These are phyloP conservation scores for Eudyptes chrysolophus DNA, from an alignment of 2,113 vertebrate genomes.

Conservation along the genomic window DNA sequence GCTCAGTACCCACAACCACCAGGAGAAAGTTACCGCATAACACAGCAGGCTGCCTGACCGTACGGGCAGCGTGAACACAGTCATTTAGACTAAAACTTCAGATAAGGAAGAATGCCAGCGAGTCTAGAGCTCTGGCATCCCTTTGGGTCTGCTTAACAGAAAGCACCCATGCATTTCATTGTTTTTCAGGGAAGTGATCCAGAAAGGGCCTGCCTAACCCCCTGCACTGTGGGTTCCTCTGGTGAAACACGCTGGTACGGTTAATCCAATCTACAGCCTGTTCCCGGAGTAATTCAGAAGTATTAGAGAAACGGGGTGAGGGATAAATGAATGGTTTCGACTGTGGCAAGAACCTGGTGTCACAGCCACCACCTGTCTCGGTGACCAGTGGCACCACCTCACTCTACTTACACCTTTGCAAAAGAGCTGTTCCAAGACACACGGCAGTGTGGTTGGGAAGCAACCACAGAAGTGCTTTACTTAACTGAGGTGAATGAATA, in stretches of 20 bases:
- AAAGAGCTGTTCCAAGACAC: not conserved
- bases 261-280: not conserved
- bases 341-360: not conserved
- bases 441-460: not conserved
- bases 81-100: not conserved
- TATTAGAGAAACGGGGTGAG: rapidly evolving
- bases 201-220: not conserved
- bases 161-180: not conserved
- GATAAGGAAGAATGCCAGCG: rapidly evolving
- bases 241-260: too few species aligned
- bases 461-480: not conserved
- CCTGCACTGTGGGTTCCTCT: rapidly evolving
- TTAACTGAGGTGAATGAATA: not conserved
- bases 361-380: not conserved
- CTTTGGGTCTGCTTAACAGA: not conserved
- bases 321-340: not conserved
- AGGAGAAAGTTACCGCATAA: rapidly evolving
- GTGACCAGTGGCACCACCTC: not conserved
- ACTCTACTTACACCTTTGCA: not conserved
- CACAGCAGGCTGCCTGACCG: not conserved
- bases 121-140: not conserved
- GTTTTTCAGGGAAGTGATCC: not conserved
- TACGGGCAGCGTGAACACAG: rapidly evolving
- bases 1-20: rapidly evolving
- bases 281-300: not conserved